Conservation (phyloP, 2,888 invertebrate genomes). For the Tipula lateralis region DNA sequence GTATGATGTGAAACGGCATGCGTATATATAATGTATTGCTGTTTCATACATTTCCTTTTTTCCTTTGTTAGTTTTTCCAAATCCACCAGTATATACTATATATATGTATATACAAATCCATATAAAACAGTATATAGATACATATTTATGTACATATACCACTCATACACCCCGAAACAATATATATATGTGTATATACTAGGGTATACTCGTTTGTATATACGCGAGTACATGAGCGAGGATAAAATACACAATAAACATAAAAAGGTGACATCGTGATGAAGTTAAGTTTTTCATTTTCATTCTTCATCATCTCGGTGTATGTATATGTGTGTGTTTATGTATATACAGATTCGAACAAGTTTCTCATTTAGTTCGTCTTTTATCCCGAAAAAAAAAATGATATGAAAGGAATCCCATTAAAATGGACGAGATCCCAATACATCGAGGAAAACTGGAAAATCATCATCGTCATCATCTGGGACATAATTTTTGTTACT, state of each 20-base stretch:
- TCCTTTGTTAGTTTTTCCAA: constrained; percentile 19
- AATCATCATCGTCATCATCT: constrained; percentile 9
- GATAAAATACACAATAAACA: constrained; percentile 25
- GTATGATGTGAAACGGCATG: neutral
- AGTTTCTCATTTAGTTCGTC: neutral
- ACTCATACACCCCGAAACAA: neutral
- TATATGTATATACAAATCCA: neutral
- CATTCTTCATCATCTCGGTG: neutral
- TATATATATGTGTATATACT: neutral
- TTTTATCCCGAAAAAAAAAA: constrained; percentile 9
- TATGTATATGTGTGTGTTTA: neutral
- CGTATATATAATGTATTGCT: neutral
- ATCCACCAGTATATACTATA: neutral
- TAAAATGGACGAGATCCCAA: neutral
- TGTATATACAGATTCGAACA: neutral
- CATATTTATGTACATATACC: neutral
- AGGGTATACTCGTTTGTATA: neutral
- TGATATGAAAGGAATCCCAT: neutral
- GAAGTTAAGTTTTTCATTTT: constrained; percentile 20
- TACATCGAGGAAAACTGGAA: neutral
- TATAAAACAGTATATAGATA: neutral
- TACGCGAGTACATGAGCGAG: neutral
- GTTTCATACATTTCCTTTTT: constrained; percentile 11
- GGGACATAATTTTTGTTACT: neutral
- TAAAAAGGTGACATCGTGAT: constrained; percentile 29